Evolutionary conservation across 2,888 invertebrate genomes (phyloP), one percentile per base, ranked within the genome.

Genomic region (Lasioglossum villosulum): DNA sequence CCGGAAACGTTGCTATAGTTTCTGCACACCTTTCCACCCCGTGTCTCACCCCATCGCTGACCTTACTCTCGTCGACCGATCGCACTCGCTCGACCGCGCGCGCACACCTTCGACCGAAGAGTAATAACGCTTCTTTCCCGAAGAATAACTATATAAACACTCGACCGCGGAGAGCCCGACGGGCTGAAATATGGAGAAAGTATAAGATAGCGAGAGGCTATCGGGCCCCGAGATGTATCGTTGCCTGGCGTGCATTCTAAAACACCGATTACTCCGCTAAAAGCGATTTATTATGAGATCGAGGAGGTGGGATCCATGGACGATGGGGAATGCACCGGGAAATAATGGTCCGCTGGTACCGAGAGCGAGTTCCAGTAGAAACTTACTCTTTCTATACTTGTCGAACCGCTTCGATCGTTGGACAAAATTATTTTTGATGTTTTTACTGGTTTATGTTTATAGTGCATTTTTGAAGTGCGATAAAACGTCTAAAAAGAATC

Each of bases 1-100:
- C 91, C 91, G 92, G 93, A 93, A 93, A 92, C 83, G 78, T 80
- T 86, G 73, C 66, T 87, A 86, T 79, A 86, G 78, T 83, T 83
- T 80, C 75, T 75, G 75, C 73, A n/a, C 23, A n/a, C 52, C 52
- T 52, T 52, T 23, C 23, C 52, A 52, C 52, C 52, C 59, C 59
- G 12, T 16, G 59, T 63, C 16, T 63, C 59, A 30, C 59, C 59
- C 59, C 27, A 3, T 63, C 59, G 27, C 59, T 63, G 73, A 37
- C 85, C 84, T 75, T 81, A 52, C 52, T 88, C 71, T 81, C 89
- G 89, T 81, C 90, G 89, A 91, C 87, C 90, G 89, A 92, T 90
- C 89, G 89, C 88, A 23, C 59, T 19, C 52, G 52, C 52, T 8
- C 23, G 52, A 0, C 42, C 52, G 52, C 52, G 23, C 8, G 52